phyloP scores from a whole-genome alignment of 1,140 invertebrate genomes.

The Macrotrachela quadricornifera region DNA sequence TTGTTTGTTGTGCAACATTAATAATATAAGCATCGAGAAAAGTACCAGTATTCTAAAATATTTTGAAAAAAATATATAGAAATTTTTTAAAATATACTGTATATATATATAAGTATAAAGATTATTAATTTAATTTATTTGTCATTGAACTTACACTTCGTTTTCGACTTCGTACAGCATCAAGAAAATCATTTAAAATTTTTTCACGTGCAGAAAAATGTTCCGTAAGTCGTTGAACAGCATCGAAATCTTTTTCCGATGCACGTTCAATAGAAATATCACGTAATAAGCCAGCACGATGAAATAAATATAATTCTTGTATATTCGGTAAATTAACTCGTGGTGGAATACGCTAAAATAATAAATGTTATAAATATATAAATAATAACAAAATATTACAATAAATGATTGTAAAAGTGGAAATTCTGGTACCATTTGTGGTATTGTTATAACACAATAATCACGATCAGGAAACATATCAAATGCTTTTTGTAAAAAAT shows the following conservation, averaged over 20 bases:
- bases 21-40: conserved; percentile 28
- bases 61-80: conserved; percentile 9
- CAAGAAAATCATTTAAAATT: too few relatives aligned
- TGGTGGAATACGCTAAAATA: too few relatives aligned
- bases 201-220: too few relatives aligned
- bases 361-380: too few relatives aligned
- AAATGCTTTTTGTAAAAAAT: conserved; percentile 42
- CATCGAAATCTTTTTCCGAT: too few relatives aligned
- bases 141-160: too few relatives aligned
- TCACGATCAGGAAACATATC: conserved; percentile 43
- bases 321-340: too few relatives aligned
- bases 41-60: conserved; percentile 16
- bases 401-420: conserved; percentile 41
- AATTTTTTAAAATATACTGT: too few relatives aligned
- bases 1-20: conserved; percentile 27
- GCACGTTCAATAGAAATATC: conserved; percentile 13
- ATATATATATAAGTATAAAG: too few relatives aligned
- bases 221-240: too few relatives aligned
- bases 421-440: conserved; percentile 37
- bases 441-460: conserved; percentile 42
- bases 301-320: conserved; percentile 42
- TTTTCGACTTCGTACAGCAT: conserved; percentile 5
- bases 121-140: too few relatives aligned
- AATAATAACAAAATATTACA: too few relatives aligned
- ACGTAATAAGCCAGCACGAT: conserved; percentile 33